These are phyloP conservation scores for Motacilla alba DNA, from an alignment of 2,113 vertebrate species.

Conservation along the genomic window DNA sequence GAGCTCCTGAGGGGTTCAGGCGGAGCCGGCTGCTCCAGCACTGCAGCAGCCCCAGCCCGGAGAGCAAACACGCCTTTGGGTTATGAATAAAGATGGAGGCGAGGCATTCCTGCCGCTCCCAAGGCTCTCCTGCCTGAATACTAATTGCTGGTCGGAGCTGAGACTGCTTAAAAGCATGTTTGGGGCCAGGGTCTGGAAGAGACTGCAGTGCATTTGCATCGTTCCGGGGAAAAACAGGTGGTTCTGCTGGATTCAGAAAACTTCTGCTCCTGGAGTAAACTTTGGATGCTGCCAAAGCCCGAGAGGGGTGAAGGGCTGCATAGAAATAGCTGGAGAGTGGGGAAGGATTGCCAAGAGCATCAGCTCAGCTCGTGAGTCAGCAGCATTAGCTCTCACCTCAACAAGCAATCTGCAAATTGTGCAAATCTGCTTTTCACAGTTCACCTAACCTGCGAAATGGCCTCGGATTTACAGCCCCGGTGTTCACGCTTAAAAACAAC, in stretches of 20 bases:
- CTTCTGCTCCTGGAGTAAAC: conserved; percentile 27
- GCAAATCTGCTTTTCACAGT: conserved; percentile 61
- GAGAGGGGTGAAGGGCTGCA: conserved; percentile 6
- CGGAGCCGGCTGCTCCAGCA: background rate
- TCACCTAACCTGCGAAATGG: conserved; percentile 42
- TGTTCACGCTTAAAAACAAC: background rate
- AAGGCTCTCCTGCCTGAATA: background rate
- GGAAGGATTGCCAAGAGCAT: conserved; percentile 34
- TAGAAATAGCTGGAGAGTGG: background rate
- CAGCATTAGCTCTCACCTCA: conserved; percentile 59
- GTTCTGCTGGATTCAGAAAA: background rate
- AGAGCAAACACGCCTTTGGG: background rate
- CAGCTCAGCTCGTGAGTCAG: conserved; percentile 50
- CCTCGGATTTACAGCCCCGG: conserved; percentile 10
- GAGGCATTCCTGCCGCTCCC: background rate
- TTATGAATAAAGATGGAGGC: background rate
- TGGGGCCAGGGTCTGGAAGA: background rate
- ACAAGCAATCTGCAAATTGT: conserved; percentile 56
- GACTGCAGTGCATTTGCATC: background rate
- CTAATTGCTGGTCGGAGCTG: background rate
- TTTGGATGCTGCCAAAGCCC: conserved; percentile 11
- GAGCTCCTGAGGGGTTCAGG: background rate
- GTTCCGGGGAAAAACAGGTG: background rate
- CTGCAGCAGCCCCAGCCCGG: background rate
- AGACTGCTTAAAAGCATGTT: background rate